Evolutionary conservation across 2,797 vertebrate genomes (phyloP), one percentile per base, ranked within the genome.

Genomic region (Xenentodon cancila): DNA sequence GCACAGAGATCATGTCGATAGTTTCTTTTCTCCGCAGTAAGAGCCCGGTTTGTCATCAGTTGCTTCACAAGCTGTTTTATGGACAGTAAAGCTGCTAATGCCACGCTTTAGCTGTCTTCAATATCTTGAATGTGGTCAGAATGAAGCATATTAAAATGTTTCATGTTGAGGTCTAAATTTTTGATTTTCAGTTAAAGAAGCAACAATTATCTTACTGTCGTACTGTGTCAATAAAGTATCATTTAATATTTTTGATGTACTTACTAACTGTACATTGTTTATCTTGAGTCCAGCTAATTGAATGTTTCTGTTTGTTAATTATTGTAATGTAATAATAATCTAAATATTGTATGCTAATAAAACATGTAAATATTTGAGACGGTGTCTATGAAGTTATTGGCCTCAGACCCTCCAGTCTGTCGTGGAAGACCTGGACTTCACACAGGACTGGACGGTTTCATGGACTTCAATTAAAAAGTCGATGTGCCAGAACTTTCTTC

Each of bases 311-410:
- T 64, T 44, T 72, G 25, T 71, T 71, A 1, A 59, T 79, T 64
- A 61, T 74, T 42, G 17, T 57, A 46, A 67, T 60, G 56, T 84
- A 73, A 80, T 68, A 60, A 75, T 68, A 67, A 75, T 70, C 53
- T 71, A 9, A 61, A 81, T 59, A 27, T 37, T 37, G 59, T 86
- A 75, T 55, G 64, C 73, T 68, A 82, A 81, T 83, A 77, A 80
- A 83, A 70, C 32, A 54, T 25, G 25, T 76, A 67, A 79, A 68
- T 71, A 77, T 84, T 73, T 81, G 82, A 76, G 77, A 80, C n/a
- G 11, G 1, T 40, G 17, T 20, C 52, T 22, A 3, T 37, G 34
- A 9, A 37, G 34, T 12, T 37, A 4, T 37, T 37, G 11, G 9
- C 34, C 34, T 3, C 25, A 25, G 25, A 5, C 5, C n/a, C 32